Percentiles rank a stretch among this genome's conserved stretches.
These are phyloP conservation scores for Sebastes glaucus DNA, from an alignment of 2,797 vertebrate genomes.

Conservation along the genomic window DNA sequence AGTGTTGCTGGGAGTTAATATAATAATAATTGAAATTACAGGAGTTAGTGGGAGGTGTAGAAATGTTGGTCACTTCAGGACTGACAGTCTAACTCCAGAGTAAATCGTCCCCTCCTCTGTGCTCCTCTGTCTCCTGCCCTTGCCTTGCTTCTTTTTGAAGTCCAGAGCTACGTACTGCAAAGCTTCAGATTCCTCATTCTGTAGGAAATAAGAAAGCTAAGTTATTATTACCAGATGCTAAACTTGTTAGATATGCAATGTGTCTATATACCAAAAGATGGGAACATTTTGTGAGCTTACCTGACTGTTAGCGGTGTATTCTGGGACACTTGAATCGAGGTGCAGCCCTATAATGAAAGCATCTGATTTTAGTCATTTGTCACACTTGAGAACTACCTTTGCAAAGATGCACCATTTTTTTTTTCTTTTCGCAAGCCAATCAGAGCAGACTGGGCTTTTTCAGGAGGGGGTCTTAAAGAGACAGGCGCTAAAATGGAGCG, in stretches of 20 bases:
- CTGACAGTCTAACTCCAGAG: constrained; percentile 10
- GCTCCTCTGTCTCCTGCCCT: constrained; percentile 11
- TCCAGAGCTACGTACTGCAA: constrained; percentile 50
- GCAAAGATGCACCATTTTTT: not conserved
- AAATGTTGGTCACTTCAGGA: not conserved
- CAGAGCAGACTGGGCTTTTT: too few species aligned
- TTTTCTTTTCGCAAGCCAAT: too few species aligned
- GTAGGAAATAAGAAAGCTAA: not conserved
- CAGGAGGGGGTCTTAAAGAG: too few species aligned
- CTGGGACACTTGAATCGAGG: not conserved
- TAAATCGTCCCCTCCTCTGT: constrained; percentile 29
- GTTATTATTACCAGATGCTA: not conserved
- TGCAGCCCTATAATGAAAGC: constrained; percentile 1
- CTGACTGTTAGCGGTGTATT: not conserved
- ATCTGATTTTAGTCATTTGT: not conserved
- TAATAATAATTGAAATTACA: not conserved
- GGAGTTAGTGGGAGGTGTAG: too few species aligned
- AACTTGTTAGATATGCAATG: accelerated
- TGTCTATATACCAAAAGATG: not conserved
- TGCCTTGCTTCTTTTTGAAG: constrained; percentile 30
- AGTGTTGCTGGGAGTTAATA: not conserved
- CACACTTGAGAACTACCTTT: not conserved
- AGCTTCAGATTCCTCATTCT: constrained; percentile 11
- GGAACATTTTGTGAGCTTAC: constrained; percentile 6
- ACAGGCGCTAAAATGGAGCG: too few species aligned